phyloP scores from a whole-genome alignment of 2,797 vertebrate species.

The Schizopygopsis malacanthus region DNA sequence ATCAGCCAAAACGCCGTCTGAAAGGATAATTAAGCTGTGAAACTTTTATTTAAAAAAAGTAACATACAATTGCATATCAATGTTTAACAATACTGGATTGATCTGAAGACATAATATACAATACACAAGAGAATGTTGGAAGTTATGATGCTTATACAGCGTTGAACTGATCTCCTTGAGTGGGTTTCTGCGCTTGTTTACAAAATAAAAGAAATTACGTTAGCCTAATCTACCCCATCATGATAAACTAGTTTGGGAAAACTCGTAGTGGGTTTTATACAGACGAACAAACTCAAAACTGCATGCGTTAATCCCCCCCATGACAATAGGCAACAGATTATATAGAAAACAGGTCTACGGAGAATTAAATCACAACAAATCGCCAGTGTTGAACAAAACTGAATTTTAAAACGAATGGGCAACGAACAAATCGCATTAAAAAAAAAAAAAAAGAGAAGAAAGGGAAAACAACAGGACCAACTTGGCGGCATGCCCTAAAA shows the following conservation, averaged over 20 bases:
- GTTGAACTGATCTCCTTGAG: conserved; percentile 29
- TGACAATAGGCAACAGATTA: conserved; percentile 33
- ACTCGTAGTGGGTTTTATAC: conserved; percentile 25
- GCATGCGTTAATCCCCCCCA: conserved; percentile 37
- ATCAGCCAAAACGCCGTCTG: conserved; percentile 71
- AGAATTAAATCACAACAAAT: conserved; percentile 28
- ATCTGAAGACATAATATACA: conserved; percentile 82
- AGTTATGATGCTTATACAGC: conserved; percentile 56
- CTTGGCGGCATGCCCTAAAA: conserved; percentile 35
- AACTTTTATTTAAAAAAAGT: conserved; percentile 81
- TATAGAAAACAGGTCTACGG: conserved; percentile 26
- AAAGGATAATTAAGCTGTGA: conserved; percentile 79
- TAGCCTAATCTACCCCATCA: conserved; percentile 19
- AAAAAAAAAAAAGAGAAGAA: not conserved
- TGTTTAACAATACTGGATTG: conserved; percentile 78
- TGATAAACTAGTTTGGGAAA: conserved; percentile 17
- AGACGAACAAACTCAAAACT: conserved; percentile 38
- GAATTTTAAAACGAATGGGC: conserved; percentile 36
- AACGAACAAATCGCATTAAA: conserved; percentile 19
- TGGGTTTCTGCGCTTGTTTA: conserved; percentile 21
- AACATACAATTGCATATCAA: conserved; percentile 85
- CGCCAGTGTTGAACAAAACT: conserved; percentile 29
- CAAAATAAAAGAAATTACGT: conserved; percentile 28
- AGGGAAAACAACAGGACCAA: conserved; percentile 3
- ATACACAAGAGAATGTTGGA: conserved; percentile 81